A percentile compares a stretch with the other conserved stretches of the same genome.
Conservation (phyloP, 2,888 invertebrate species). For the Mythimna albipuncta region DNA sequence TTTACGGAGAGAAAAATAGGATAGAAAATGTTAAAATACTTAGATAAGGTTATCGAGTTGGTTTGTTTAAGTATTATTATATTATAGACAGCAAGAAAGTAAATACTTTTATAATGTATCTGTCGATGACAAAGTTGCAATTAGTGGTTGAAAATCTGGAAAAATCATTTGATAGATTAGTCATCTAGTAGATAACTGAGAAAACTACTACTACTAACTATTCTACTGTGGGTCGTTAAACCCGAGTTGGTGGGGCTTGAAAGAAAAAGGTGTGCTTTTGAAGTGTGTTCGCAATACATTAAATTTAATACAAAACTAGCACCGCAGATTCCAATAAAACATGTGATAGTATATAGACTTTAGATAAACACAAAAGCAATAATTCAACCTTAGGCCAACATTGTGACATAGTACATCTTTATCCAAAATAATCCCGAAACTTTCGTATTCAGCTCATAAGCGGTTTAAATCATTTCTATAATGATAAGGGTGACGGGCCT, state of each 20-base stretch:
- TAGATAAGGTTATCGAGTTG: fast-evolving
- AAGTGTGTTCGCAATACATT: too few species aligned
- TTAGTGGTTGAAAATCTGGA: too few species aligned
- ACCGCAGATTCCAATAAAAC: too few species aligned
- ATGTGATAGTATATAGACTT: too few species aligned
- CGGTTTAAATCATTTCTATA: constrained; percentile 54
- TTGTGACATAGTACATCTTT: constrained; percentile 14
- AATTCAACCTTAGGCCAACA: neutral
- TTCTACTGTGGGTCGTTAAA: too few species aligned
- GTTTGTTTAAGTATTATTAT: neutral
- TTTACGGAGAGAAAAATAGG: constrained; percentile 1
- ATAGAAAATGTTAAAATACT: neutral
- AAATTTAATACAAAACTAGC: too few species aligned
- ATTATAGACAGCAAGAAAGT: neutral
- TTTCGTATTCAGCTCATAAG: constrained; percentile 49
- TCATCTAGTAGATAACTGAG: neutral
- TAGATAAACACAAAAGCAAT: neutral
- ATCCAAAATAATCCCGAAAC: constrained; percentile 24
- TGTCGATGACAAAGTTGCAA: neutral
- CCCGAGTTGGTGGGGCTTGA: too few species aligned
- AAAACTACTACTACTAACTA: too few species aligned
- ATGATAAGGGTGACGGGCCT: constrained; percentile 52
- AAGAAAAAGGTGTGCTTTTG: neutral
- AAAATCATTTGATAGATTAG: neutral
- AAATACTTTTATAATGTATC: neutral